Percentiles rank a stretch among this genome's conserved stretches.
Evolutionary conservation across 2,113 vertebrate genomes (phyloP).

Genomic region (Megaceryle torquata): DNA sequence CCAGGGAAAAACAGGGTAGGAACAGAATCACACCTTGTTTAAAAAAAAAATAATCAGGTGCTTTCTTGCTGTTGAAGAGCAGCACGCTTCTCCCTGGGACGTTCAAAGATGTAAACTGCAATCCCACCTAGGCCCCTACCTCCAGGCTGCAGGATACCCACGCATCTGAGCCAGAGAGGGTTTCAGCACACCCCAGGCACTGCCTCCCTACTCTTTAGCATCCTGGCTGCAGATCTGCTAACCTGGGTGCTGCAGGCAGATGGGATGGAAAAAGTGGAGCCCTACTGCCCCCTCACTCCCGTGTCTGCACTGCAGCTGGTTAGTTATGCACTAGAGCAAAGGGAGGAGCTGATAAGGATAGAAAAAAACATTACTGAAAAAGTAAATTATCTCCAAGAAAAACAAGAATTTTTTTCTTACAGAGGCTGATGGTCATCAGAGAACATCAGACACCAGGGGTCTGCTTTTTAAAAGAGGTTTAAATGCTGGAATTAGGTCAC

Average conservation of each 20-base stretch:
- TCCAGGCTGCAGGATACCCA: accelerated
- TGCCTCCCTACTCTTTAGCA: background rate
- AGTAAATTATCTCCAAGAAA: background rate
- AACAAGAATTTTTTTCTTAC: background rate
- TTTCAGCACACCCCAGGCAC: background rate
- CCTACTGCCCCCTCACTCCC: background rate
- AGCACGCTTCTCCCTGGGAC: background rate
- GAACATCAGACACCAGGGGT: accelerated
- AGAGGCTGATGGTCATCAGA: background rate
- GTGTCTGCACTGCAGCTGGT: background rate
- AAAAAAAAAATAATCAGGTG: background rate
- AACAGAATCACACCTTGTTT: background rate
- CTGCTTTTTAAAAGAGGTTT: background rate
- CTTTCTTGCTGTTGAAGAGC: background rate
- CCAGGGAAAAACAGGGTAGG: background rate
- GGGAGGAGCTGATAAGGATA: accelerated
- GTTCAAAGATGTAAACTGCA: background rate
- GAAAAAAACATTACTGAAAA: no score
- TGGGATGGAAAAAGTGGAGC: background rate
- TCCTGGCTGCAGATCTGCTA: background rate
- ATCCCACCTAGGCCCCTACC: accelerated
- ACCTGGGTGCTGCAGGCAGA: background rate
- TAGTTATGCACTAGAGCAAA: accelerated
- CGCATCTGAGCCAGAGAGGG: background rate
- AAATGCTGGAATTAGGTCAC: background rate